These are phyloP conservation scores for Lophura nycthemera DNA, from an alignment of 2,113 vertebrate genomes.

Conservation along the genomic window DNA sequence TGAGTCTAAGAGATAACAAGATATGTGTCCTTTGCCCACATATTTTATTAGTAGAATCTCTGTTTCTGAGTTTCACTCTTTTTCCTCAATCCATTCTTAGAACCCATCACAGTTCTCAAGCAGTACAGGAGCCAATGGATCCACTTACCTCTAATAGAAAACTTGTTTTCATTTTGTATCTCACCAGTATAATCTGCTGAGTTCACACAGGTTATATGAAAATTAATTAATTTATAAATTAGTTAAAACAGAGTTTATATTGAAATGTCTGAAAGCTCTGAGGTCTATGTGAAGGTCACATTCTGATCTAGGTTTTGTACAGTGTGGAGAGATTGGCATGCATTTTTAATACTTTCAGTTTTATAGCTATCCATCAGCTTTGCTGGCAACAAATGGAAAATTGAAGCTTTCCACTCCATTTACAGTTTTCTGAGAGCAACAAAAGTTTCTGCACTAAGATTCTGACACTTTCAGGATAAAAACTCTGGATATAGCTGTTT, in stretches of 20 bases:
- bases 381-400: background rate
- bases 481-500: background rate
- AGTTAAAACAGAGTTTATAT: background rate
- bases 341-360: background rate
- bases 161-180: background rate
- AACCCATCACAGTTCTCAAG: background rate
- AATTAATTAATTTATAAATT: background rate
- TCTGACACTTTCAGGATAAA: background rate
- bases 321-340: background rate
- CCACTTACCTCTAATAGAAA: accelerated
- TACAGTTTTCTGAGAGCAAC: background rate
- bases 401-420: background rate
- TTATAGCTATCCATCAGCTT: background rate
- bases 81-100: background rate
- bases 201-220: background rate
- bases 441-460: background rate
- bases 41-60: background rate
- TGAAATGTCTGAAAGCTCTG: background rate
- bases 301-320: background rate
- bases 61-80: background rate
- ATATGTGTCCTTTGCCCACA: background rate
- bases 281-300: background rate
- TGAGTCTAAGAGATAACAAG: background rate
- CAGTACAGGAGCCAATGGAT: background rate
- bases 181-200: background rate